These are phyloP conservation scores for Galerucella nymphaeae DNA, from an alignment of 2,888 invertebrate genomes.

Conservation along the genomic window DNA sequence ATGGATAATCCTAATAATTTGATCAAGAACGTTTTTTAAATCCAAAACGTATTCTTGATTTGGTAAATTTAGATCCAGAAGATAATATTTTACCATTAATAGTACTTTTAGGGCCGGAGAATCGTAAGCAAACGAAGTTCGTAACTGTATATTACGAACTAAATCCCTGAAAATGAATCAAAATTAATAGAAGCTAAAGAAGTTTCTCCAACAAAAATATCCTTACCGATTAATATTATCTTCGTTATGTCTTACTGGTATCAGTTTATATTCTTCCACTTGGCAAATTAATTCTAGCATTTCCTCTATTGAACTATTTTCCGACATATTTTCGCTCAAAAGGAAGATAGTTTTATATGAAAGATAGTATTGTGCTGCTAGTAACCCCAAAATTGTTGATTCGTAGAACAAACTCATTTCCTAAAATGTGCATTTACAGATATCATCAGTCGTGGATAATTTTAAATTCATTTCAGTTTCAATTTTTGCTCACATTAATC, in stretches of 20 bases:
- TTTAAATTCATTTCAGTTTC: too few species aligned
- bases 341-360: slow-evolving; percentile 91
- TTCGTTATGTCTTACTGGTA: slow-evolving; percentile 98
- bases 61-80: slow-evolving; percentile 84
- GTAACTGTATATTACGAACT: slow-evolving; percentile 79
- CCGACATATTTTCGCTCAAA: slow-evolving; percentile 77
- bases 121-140: slow-evolving; percentile 79
- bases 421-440: slow-evolving; percentile 59
- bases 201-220: background rate
- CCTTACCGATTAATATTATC: slow-evolving; percentile 87
- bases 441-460: too few species aligned
- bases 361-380: slow-evolving; percentile 97
- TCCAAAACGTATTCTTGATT: slow-evolving; percentile 96
- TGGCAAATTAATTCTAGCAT: slow-evolving; percentile 84
- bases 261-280: slow-evolving; percentile 88
- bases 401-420: slow-evolving; percentile 69
- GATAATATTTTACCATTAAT: slow-evolving; percentile 93
- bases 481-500: too few species aligned
- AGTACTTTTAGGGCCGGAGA: slow-evolving; percentile 95
- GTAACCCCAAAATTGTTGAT: slow-evolving; percentile 87
- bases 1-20: slow-evolving; percentile 93
- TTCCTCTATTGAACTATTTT: slow-evolving; percentile 75
- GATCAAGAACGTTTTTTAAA: slow-evolving; percentile 96
- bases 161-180: slow-evolving; percentile 82
- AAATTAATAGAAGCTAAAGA: too few species aligned